Evolutionary conservation across 2,888 invertebrate species (phyloP).

Genomic region (Synergus gifuensis): DNA sequence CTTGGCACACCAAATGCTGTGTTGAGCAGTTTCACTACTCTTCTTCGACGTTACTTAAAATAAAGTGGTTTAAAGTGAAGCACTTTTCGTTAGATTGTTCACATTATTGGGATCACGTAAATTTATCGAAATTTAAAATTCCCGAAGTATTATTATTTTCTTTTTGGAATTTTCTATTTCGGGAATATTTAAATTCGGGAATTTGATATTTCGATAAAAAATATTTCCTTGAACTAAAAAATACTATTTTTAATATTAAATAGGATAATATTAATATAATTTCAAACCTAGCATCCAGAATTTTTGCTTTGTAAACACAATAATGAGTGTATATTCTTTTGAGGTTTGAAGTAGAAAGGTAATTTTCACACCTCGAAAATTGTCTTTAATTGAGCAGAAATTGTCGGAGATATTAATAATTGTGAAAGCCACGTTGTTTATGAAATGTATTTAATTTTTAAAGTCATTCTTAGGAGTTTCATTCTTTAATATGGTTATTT

Average conservation of each 20-base stretch:
- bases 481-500: neutral
- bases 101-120: neutral
- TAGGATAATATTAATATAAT: neutral
- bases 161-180: no score
- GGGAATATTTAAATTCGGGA: neutral
- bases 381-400: neutral
- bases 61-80: neutral
- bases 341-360: neutral
- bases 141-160: no score
- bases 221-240: neutral
- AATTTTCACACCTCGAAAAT: neutral
- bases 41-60: constrained; percentile 17
- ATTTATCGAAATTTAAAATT: no score
- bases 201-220: no score
- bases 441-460: neutral
- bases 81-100: neutral
- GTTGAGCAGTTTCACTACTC: constrained; percentile 8
- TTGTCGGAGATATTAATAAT: neutral
- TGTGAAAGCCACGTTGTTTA: neutral
- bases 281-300: neutral
- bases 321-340: constrained; percentile 2
- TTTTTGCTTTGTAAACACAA: constrained; percentile 1
- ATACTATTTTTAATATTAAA: neutral
- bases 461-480: neutral
- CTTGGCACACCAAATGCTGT: constrained; percentile 34